Percentiles rank a stretch among this genome's conserved stretches.
Conservation (phyloP, 2,888 invertebrate genomes). For the Nesidiocoris tenuis region DNA sequence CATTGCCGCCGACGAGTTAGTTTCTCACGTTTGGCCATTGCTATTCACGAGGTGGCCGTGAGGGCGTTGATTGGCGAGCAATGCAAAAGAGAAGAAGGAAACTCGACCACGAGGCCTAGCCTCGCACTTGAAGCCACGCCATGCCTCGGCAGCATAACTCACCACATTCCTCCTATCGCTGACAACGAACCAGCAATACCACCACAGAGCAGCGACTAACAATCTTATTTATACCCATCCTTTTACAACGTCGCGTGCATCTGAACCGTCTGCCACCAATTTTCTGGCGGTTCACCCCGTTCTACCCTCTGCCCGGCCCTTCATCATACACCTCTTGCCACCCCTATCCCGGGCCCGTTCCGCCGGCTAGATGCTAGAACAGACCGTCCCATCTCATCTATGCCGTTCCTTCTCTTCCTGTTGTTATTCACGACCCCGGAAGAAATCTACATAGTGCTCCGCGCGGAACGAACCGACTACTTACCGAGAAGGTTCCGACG, state of each 20-base stretch:
- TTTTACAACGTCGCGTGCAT: constrained; percentile 8
- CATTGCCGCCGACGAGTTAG: background rate
- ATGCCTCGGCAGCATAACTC: background rate
- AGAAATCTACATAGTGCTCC: background rate
- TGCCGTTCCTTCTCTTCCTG: background rate
- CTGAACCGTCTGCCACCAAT: background rate
- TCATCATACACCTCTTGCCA: background rate
- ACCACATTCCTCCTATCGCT: background rate
- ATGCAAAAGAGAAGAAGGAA: background rate
- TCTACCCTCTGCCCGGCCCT: background rate
- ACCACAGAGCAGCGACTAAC: background rate
- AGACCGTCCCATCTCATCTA: background rate
- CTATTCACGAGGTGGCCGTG: background rate
- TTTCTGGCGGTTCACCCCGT: constrained; percentile 1
- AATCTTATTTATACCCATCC: background rate
- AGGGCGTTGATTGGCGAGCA: background rate
- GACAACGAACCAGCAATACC: background rate
- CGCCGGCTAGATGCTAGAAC: background rate
- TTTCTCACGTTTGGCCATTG: background rate
- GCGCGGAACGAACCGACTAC: background rate
- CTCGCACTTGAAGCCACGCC: background rate
- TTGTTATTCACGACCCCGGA: background rate
- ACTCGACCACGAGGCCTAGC: background rate
- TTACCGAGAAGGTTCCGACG: no score
- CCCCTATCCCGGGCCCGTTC: background rate